phyloP scores from a whole-genome alignment of 2,888 invertebrate species.

The Galerucella pusilla region DNA sequence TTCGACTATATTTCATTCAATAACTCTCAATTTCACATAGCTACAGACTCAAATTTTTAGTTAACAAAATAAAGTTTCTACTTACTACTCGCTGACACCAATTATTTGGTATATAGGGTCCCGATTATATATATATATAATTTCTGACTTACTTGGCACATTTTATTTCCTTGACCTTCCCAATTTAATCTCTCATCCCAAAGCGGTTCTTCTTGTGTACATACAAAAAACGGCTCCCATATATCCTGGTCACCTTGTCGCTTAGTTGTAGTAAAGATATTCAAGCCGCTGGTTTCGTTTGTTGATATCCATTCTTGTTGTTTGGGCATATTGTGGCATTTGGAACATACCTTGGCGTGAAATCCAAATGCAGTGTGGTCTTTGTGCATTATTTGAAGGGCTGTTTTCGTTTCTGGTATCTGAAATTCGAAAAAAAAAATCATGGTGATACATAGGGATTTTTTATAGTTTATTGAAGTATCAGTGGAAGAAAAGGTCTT shows the following conservation, averaged over 20 bases:
- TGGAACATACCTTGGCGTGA: constrained; percentile 51
- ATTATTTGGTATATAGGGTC: too few relatives aligned
- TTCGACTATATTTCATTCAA: too few relatives aligned
- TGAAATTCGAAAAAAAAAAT: constrained; percentile 13
- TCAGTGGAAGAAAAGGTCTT: too few relatives aligned
- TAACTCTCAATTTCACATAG: too few relatives aligned
- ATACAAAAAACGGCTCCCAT: constrained; percentile 60
- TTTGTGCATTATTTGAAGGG: constrained; percentile 50
- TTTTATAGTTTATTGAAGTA: too few relatives aligned
- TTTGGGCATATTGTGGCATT: constrained; percentile 49
- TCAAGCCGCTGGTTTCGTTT: constrained; percentile 44
- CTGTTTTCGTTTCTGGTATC: constrained; percentile 54
- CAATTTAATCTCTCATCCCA: constrained; percentile 58
- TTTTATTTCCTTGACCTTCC: constrained; percentile 59
- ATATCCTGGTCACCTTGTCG: constrained; percentile 45
- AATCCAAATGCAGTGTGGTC: constrained; percentile 52
- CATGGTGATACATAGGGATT: background rate
- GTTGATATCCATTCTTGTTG: constrained; percentile 49
- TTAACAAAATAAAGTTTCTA: background rate
- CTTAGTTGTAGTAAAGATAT: constrained; percentile 54
- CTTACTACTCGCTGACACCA: too few relatives aligned
- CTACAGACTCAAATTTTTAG: background rate
- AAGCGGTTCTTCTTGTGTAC: constrained; percentile 56
- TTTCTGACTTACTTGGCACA: constrained; percentile 47
- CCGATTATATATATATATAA: too few relatives aligned